phyloP scores from a whole-genome alignment of 2,797 vertebrate genomes.

The Pangasius djambal region DNA sequence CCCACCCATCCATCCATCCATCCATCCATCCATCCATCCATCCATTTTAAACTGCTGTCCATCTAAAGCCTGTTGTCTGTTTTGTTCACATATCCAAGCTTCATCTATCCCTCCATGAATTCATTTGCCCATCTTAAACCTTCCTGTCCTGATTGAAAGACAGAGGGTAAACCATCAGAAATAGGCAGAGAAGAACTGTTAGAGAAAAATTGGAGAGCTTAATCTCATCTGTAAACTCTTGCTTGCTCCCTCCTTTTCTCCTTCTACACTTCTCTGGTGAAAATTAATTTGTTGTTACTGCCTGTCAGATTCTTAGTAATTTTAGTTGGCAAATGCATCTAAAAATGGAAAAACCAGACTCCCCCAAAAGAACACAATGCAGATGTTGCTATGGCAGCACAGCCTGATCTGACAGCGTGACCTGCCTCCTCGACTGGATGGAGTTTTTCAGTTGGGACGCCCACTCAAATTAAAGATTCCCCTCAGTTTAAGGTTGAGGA shows the following conservation, averaged over 20 bases:
- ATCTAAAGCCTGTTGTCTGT: not conserved
- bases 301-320: constrained; percentile 41
- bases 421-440: constrained; percentile 50
- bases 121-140: no score
- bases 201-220: not conserved
- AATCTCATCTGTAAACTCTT: constrained; percentile 35
- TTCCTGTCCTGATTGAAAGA: not conserved
- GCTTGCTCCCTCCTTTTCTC: not conserved
- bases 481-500: constrained; percentile 19
- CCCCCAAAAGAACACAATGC: constrained; percentile 49
- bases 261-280: constrained; percentile 25
- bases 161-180: not conserved
- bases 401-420: constrained; percentile 57
- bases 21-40: not conserved
- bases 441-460: constrained; percentile 37
- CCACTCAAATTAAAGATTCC: constrained; percentile 40
- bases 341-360: constrained; percentile 54
- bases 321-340: constrained; percentile 40
- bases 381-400: constrained; percentile 62
- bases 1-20: not conserved
- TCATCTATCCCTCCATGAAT: not conserved
- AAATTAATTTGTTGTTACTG: constrained; percentile 48
- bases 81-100: not conserved
- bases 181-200: not conserved
- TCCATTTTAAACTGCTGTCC: not conserved